A percentile compares a stretch with the other conserved stretches of the same genome.
These are phyloP conservation scores for Solenopsis invicta DNA, from an alignment of 1,140 invertebrate genomes.

Conservation along the genomic window DNA sequence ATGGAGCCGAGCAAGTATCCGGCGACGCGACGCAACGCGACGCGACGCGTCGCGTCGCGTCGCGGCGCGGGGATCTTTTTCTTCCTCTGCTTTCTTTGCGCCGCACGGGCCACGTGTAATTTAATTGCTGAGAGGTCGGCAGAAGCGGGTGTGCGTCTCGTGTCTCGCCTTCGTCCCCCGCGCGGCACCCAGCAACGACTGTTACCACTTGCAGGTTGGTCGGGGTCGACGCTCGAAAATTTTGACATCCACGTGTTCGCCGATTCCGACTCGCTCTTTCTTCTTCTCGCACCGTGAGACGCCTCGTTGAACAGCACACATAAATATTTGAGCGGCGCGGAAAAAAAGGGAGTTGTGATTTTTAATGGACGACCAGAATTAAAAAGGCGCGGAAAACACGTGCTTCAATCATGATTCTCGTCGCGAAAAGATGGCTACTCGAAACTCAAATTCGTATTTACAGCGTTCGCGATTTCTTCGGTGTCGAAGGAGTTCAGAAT, in stretches of 20 bases:
- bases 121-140: constrained; percentile 66
- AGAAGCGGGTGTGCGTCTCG: background rate
- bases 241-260: background rate
- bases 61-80: constrained; percentile 39
- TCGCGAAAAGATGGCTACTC: background rate
- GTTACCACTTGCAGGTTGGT: constrained; percentile 1
- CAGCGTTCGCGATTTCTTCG: background rate
- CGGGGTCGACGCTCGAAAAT: constrained; percentile 1
- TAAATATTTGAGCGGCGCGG: constrained; percentile 26
- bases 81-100: constrained; percentile 29
- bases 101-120: constrained; percentile 48
- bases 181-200: background rate
- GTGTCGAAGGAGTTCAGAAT: background rate
- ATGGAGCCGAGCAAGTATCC: constrained; percentile 73
- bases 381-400: background rate
- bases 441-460: background rate
- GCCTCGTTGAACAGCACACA: constrained; percentile 35
- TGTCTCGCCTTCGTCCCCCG: background rate
- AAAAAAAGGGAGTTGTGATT: constrained; percentile 17
- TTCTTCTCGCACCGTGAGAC: background rate
- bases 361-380: background rate
- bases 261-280: background rate
- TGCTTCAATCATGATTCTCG: background rate
- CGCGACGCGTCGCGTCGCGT: constrained; percentile 1
- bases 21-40: background rate